Evolutionary conservation across 2,113 vertebrate genomes (phyloP), one percentile per base, ranked within the genome.

Genomic region (Myrmecobius fasciatus): DNA sequence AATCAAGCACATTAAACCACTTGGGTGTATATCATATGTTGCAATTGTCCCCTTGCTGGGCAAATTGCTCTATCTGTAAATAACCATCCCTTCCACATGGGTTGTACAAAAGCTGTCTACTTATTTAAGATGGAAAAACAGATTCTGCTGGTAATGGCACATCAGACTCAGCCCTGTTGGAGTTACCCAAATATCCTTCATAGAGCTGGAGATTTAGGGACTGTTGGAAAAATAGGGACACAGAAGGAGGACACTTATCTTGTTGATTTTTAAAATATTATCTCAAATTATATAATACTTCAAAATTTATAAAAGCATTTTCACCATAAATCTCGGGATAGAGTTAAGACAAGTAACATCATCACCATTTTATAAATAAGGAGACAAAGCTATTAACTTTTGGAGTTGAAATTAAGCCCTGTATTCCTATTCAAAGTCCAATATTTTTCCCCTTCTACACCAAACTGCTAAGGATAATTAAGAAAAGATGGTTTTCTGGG

Each of bases 21-120:
- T 28, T 93, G 47, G 90, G 0, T 24, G 75, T 91, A 51, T 52
- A 92, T 95, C 92, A 25, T 20, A 93, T 60, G 93, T 93, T 94
- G 93, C 36, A 53, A 46, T n/a, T 43, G 93, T 93, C 46, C 51
- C 94, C n/a, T 43, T 49, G 93, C 91, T 46, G 91, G 60, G 52
- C 22, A 96, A 24, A 92, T 52, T 53, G 75, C 75, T 97, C 94
- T 47, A 94, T 95, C 91, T 88, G 95, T 94, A 97, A 94, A 93
- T 94, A 96, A 96, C 47, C 43, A 91, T 92, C 53, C 95, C 22
- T 26, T 48, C 89, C 54, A 25, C 2, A 25, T 94, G 43, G 49
- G 53, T n/a, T 25, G 26, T 51, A 0, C 12, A 91, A 46, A 49
- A 94, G 47, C n/a, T 53, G 11, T 88, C 52, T 93, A 26, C 10